These are phyloP conservation scores for Microcebus ravelobensis DNA, from an alignment of 2,113 vertebrate genomes.

Conservation along the genomic window DNA sequence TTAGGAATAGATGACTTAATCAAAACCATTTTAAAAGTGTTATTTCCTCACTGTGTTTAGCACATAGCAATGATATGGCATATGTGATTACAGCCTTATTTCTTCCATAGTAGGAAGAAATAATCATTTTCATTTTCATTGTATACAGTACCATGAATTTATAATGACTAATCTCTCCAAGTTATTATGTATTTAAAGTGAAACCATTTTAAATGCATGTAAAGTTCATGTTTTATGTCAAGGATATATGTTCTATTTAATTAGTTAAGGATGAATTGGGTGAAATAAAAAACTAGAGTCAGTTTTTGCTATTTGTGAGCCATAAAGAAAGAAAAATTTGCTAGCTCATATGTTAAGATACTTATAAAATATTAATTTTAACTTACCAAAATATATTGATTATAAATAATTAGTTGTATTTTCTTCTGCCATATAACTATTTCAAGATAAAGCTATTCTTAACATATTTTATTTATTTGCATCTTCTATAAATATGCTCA, in stretches of 20 bases:
- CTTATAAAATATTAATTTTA: conserved; percentile 4
- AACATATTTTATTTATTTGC: conserved; percentile 46
- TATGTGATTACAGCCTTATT: neutral
- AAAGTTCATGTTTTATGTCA: neutral
- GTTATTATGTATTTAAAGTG: conserved; percentile 9
- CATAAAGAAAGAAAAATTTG: neutral
- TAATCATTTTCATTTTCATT: conserved; percentile 32
- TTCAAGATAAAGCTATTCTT: neutral
- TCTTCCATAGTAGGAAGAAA: neutral
- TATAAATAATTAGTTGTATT: neutral
- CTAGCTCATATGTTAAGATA: neutral
- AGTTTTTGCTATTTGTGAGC: neutral
- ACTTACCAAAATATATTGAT: neutral
- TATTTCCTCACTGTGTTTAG: neutral
- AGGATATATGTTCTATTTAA: neutral
- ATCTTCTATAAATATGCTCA: neutral
- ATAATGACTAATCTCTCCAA: neutral
- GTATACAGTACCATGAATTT: neutral
- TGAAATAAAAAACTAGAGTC: neutral
- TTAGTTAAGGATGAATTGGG: neutral
- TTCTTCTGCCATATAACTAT: neutral
- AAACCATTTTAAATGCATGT: neutral
- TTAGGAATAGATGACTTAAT: conserved; percentile 18
- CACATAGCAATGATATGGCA: neutral
- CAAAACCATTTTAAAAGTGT: conserved; percentile 31